phyloP scores from a whole-genome alignment of 1,140 invertebrate species.

The Phymorhynchus buccinoides region DNA sequence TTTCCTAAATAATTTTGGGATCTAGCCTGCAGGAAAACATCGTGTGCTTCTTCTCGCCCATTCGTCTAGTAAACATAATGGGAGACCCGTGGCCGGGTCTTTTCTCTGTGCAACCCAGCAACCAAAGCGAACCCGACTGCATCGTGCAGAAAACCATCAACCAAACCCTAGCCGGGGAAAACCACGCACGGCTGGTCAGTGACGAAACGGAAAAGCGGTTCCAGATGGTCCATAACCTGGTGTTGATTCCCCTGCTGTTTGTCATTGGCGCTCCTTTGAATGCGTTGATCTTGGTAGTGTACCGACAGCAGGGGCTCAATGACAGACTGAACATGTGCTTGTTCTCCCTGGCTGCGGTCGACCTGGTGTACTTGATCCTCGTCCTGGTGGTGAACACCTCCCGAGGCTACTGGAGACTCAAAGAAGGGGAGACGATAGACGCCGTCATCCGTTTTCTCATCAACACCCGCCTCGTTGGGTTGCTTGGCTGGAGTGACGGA shows the following conservation, averaged over 20 bases:
- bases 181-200: neutral
- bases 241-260: neutral
- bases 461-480: too few species aligned
- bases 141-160: neutral
- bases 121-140: neutral
- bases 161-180: neutral
- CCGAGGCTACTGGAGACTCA: neutral
- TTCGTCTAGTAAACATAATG: too few species aligned
- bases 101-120: too few species aligned
- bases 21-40: too few species aligned
- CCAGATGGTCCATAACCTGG: neutral
- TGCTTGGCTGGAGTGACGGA: too few species aligned
- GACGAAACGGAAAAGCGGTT: neutral
- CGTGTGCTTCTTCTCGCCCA: too few species aligned
- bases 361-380: neutral
- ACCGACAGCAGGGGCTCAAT: neutral
- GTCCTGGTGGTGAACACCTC: neutral
- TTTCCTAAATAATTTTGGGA: too few species aligned
- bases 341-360: neutral
- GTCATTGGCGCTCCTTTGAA: neutral
- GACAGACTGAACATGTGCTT: slow-evolving; percentile 25
- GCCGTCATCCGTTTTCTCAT: too few species aligned
- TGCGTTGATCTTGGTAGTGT: neutral
- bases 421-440: neutral
- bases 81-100: too few species aligned